phyloP scores from a whole-genome alignment of 2,797 vertebrate genomes.

The Thamnophis elegans region DNA sequence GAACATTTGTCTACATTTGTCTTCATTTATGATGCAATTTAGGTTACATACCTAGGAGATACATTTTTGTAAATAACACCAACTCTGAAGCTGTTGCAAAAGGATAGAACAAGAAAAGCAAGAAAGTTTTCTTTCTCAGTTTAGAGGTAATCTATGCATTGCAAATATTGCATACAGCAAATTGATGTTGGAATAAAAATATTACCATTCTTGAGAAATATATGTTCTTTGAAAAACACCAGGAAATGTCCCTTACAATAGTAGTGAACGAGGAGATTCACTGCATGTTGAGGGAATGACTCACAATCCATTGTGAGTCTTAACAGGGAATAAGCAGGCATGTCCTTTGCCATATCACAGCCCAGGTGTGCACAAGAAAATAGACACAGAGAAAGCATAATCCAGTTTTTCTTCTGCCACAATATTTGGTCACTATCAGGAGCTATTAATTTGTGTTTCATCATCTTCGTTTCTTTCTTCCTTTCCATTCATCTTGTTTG shows the following conservation, averaged over 20 bases:
- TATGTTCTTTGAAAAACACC: background rate
- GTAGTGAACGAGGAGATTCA: background rate
- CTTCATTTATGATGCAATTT: background rate
- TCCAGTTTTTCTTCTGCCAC: background rate
- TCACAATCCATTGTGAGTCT: background rate
- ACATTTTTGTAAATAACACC: background rate
- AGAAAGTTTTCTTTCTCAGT: background rate
- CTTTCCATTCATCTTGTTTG: background rate
- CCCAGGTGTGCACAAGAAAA: background rate
- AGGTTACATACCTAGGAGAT: background rate
- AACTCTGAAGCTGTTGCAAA: background rate
- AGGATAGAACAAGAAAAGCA: background rate
- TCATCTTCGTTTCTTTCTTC: background rate
- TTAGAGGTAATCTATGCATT: background rate
- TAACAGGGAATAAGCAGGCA: background rate
- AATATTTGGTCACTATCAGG: background rate
- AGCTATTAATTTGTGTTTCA: background rate
- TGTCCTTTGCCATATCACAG: background rate
- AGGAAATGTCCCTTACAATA: background rate
- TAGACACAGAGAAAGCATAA: background rate
- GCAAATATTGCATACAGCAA: background rate
- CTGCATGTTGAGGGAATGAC: background rate
- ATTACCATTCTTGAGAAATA: background rate
- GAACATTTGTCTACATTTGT: slow-evolving; percentile 5
- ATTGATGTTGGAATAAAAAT: background rate